Base-by-base conservation (phyloP, 2,888 invertebrate species). In the Metopia argyrocephala region DNA sequence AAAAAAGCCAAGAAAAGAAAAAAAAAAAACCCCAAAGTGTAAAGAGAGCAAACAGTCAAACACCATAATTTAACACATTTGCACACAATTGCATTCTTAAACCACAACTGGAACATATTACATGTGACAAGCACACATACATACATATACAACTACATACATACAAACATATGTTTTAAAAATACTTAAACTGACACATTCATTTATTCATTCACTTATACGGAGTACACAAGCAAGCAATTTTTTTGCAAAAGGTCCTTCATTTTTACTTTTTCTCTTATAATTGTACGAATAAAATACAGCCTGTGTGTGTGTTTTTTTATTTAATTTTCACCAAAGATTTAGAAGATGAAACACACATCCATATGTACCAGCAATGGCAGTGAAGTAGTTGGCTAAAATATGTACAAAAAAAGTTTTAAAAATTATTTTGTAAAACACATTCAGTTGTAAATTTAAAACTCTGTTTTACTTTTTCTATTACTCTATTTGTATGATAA, bases 21-120 rank as follows among this genome's bases (percentile, higher is more conserved):
- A 65, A 59, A 48, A 48, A n/a, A n/a, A 48, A 48, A 5, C 2
- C 20, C 1, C 5, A 5, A 0, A 31, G 31, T 31, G 15, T 38
- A 38, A 38, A 38, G 38, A 15, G 15, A 56, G 62, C 54, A 62
- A 76, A 76, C 68, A 76, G 56, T 28, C 68, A 54, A 71, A 52
- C 57, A 66, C 76, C 79, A 83, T 79, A 83, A 75, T 79, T 78
- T 81, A 62, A 73, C 70, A 78, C 76, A 83, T 71, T 78, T 65
- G 68, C 59, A 75, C 62, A 79, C 78, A 80, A 82, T 76, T 69
- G 75, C 79, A 79, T 71, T 78, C 56, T 64, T 45, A 73, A n/a
- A 69, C 73, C 78, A 73, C 70, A 68, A 69, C 62, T 70, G 56
- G 73, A 65, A 71, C 66, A 62, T 59, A 54, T 56, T 48, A 54